A percentile compares a stretch with the other conserved stretches of the same genome.
phyloP scores from a whole-genome alignment of 2,888 invertebrate genomes.

The Scelioninae gen. 1 region DNA sequence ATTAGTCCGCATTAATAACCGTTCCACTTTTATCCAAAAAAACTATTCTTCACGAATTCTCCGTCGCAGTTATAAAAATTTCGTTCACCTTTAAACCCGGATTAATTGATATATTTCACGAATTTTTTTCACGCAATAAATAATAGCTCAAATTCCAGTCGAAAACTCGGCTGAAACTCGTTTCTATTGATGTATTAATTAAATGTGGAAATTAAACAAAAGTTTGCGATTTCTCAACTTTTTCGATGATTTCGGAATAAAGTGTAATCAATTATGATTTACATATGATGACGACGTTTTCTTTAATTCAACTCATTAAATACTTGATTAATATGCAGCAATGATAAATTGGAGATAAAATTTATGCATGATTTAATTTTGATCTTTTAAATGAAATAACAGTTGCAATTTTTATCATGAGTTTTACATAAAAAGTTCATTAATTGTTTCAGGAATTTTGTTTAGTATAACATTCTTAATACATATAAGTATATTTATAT shows the following conservation, averaged over 20 bases:
- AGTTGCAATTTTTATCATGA: no score
- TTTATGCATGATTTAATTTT: no score
- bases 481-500: no score
- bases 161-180: constrained; percentile 5
- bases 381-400: no score
- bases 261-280: no score
- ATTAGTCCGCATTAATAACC: constrained; percentile 5
- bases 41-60: neutral
- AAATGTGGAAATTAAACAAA: neutral
- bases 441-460: no score
- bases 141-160: constrained; percentile 3
- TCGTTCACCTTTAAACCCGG: neutral
- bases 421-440: no score
- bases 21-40: neutral
- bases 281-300: no score
- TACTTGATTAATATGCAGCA: no score
- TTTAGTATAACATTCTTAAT: no score
- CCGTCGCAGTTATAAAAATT: neutral
- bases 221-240: constrained; percentile 3
- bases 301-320: no score
- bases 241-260: neutral
- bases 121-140: constrained; percentile 8
- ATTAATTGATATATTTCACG: constrained; percentile 18
- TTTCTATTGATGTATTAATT: constrained; percentile 11
- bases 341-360: no score